phyloP scores from a whole-genome alignment of 2,888 invertebrate genomes.

The Ormia ochracea region DNA sequence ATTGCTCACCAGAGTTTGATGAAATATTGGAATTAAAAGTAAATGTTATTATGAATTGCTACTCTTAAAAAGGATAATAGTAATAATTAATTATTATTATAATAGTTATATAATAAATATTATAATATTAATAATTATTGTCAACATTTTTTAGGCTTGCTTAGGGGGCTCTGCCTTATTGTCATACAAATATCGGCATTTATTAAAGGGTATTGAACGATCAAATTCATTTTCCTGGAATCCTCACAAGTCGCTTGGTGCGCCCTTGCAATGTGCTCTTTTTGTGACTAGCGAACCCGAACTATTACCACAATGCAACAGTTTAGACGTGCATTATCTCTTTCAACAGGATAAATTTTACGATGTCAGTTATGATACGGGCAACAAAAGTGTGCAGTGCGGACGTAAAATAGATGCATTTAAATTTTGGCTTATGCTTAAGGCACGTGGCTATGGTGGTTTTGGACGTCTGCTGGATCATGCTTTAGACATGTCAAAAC shows the following conservation, averaged over 20 bases:
- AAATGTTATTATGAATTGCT: too few relatives aligned
- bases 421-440: conserved; percentile 96
- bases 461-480: conserved; percentile 81
- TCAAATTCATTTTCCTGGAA: conserved; percentile 90
- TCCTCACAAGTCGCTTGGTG: conserved; percentile 90
- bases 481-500: conserved; percentile 81
- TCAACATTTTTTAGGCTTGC: conserved; percentile 82
- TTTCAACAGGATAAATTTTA: conserved; percentile 92
- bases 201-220: conserved; percentile 78
- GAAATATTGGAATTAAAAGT: too few relatives aligned
- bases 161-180: conserved; percentile 87
- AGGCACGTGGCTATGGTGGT: conserved; percentile 84
- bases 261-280: conserved; percentile 86
- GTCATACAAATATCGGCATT: conserved; percentile 81
- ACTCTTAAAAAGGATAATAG: too few relatives aligned
- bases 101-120: too few relatives aligned
- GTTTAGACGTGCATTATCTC: conserved; percentile 85
- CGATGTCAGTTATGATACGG: conserved; percentile 86
- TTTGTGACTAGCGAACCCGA: conserved; percentile 79
- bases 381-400: conserved; percentile 93
- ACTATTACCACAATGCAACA: conserved; percentile 81
- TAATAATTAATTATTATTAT: too few relatives aligned
- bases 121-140: too few relatives aligned
- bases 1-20: too few relatives aligned
- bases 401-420: conserved; percentile 94